These are phyloP conservation scores for Podocnemis expansa DNA, from an alignment of 2,113 vertebrate species.

Conservation along the genomic window DNA sequence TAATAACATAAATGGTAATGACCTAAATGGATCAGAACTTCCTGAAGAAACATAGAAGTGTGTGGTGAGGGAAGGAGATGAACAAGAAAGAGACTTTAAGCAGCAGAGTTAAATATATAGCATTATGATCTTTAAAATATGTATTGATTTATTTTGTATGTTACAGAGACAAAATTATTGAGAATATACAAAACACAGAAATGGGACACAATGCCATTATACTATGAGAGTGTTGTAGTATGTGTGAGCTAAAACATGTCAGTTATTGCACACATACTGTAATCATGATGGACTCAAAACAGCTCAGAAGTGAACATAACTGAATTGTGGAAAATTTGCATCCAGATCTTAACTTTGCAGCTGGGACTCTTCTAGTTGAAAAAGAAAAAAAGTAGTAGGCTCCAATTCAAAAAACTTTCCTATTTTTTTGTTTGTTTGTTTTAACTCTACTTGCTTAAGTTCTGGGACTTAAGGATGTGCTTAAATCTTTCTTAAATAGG, in stretches of 20 bases:
- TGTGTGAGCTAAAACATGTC: not conserved
- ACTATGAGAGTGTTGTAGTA: not conserved
- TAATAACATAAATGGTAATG: slow-evolving; percentile 70
- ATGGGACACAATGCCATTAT: not conserved
- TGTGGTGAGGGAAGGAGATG: not conserved
- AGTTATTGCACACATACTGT: not conserved
- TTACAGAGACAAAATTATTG: not conserved
- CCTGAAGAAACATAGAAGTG: not conserved
- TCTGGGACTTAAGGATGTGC: not conserved
- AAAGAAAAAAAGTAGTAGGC: not conserved
- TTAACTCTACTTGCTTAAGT: not conserved
- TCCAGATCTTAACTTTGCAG: not conserved
- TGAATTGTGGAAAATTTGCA: not conserved
- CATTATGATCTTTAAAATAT: not conserved
- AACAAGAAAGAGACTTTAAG: not conserved
- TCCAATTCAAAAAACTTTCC: not conserved
- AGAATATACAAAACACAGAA: not conserved
- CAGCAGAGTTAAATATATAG: slow-evolving; percentile 31
- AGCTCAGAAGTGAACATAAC: not conserved
- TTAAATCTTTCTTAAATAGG: not conserved
- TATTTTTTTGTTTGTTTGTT: no score
- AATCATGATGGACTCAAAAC: not conserved
- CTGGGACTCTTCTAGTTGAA: not conserved
- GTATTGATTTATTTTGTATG: not conserved
- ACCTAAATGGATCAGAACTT: slow-evolving; percentile 36